A percentile compares a stretch with the other conserved stretches of the same genome.
Evolutionary conservation across 2,113 vertebrate genomes (phyloP).

Genomic region (Limnothrissa miodon): DNA sequence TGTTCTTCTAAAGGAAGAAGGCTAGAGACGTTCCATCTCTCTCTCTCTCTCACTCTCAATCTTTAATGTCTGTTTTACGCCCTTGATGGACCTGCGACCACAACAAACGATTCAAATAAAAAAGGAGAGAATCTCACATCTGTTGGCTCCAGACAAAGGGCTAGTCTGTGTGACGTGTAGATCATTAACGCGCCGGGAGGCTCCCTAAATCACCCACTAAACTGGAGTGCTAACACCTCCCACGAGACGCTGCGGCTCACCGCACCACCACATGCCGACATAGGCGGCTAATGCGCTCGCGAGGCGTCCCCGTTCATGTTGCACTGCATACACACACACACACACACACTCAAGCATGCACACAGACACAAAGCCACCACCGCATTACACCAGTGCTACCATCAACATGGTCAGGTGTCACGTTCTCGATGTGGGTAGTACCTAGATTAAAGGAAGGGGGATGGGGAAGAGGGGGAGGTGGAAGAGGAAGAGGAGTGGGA

Average conservation of each 20-base stretch:
- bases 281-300: neutral
- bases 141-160: neutral
- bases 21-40: neutral
- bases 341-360: too few species aligned
- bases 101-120: constrained; percentile 51
- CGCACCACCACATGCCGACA: neutral
- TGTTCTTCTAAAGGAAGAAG: constrained; percentile 20
- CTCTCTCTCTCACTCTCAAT: constrained; percentile 48
- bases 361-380: neutral
- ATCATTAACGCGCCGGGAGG: constrained; percentile 52
- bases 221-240: neutral
- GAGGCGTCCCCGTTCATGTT: neutral
- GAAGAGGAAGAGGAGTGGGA: neutral
- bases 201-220: constrained; percentile 62
- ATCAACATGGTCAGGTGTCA: neutral
- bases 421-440: neutral
- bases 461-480: neutral
- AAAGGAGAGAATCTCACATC: neutral
- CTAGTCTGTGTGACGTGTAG: neutral
- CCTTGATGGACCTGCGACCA: constrained; percentile 69
- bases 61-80: constrained; percentile 67
- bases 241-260: neutral
- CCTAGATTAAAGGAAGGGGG: neutral
- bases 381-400: neutral
- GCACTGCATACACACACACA: neutral